Evolutionary conservation across 2,888 invertebrate genomes (phyloP), one percentile per base, ranked within the genome.

Genomic region (Drosophila phalerata): DNA sequence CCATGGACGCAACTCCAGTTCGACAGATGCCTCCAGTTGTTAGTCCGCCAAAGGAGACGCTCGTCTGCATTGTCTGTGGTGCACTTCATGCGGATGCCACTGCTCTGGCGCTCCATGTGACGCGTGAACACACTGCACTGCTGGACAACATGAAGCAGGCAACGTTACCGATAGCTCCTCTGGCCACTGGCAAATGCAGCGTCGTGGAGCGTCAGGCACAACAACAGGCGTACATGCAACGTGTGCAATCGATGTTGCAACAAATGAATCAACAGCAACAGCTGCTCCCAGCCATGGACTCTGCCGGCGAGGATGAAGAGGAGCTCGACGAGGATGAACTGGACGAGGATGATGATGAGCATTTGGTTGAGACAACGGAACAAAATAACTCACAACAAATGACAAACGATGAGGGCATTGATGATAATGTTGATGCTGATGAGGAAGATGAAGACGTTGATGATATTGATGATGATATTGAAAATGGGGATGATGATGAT

Each of bases 31-130:
- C 17, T 30, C 25, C 40, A 4, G 8, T 37, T 11, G 17, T 48
- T 8, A 32, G 25, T 17, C 51, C 63, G 45, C 61, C 79, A 0
- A 78, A 79, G 30, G 91, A 91, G 66, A 89, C 89, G 0, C 67
- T 91, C 11, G 80, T 92, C 3, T 92, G 92, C 57, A 92, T 92
- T 43, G 92, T 92, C 0, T 92, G 92, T 51, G 92, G 92, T 1
- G 85, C 90, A 0, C 66, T 92, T 55, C 92, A 92, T 69, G 88
- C 86, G 13, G 90, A 92, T 79, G 89, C 92, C n/a, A 83, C 80
- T 2, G 90, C 91, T 0, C 69, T 92, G 71, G 92, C 92, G 0
- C 64, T 79, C 47, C 92, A 92, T 74, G 92, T 92, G 5, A 92
- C 92, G 13, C 89, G 90, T 47, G 81, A 85, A 40, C 92, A 92